Conservation (phyloP, 1,140 invertebrate species). For the Wasmannia auropunctata region DNA sequence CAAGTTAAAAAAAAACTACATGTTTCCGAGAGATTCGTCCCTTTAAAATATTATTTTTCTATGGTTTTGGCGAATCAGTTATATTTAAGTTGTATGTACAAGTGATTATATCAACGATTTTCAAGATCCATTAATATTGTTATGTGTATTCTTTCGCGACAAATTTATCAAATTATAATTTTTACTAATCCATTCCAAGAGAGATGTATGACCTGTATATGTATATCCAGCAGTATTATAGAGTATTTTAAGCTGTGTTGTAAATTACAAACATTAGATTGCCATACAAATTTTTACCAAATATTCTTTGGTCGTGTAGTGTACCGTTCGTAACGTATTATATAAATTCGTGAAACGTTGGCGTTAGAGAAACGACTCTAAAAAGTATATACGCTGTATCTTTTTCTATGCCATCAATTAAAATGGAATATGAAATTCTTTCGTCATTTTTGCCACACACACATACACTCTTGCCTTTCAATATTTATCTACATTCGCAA, state of each 20-base stretch:
- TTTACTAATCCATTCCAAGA: background rate
- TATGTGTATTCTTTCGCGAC: background rate
- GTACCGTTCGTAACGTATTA: background rate
- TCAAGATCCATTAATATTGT: background rate
- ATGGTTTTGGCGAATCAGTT: background rate
- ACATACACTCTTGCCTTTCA: background rate
- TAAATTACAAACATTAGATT: slow-evolving; percentile 47
- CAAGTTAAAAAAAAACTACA: background rate
- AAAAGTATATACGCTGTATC: background rate
- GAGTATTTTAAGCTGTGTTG: slow-evolving; percentile 23
- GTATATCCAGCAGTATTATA: slow-evolving; percentile 48
- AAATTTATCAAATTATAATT: background rate
- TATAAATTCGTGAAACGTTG: background rate
- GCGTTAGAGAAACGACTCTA: background rate
- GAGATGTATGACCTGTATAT: slow-evolving; percentile 15
- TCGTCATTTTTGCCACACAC: background rate
- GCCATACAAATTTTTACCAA: slow-evolving; percentile 32
- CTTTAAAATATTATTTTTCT: background rate
- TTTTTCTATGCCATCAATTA: slow-evolving; percentile 7
- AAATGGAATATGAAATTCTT: background rate
- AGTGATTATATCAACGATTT: background rate
- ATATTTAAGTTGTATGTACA: background rate
- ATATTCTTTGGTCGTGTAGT: slow-evolving; percentile 18
- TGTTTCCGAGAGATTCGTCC: background rate
- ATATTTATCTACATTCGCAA: background rate